These are phyloP conservation scores for Trichomalopsis sarcophagae DNA, from an alignment of 1,140 invertebrate species.

Conservation along the genomic window DNA sequence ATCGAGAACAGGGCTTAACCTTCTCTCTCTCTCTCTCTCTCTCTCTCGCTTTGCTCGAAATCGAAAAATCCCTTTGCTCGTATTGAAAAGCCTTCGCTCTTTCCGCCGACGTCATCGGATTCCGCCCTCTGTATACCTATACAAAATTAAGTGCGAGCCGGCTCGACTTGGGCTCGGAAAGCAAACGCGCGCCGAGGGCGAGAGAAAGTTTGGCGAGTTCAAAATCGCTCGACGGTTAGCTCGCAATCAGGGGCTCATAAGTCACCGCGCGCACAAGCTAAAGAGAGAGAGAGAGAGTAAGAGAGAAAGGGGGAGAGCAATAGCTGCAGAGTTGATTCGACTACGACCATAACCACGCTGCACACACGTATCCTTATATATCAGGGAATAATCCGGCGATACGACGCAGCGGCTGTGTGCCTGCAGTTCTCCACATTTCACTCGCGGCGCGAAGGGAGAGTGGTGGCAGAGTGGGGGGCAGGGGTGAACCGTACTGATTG, in stretches of 20 bases:
- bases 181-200: not conserved
- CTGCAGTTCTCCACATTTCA: conserved; percentile 18
- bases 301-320: not conserved
- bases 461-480: not conserved
- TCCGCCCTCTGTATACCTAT: not conserved
- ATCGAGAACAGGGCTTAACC: not conserved
- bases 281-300: not conserved
- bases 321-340: conserved; percentile 33
- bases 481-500: conserved; percentile 60
- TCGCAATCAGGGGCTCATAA: not conserved
- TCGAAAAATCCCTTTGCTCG: not conserved
- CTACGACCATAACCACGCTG: conserved; percentile 27
- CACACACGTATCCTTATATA: conserved; percentile 26
- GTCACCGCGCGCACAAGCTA: not conserved
- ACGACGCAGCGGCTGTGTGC: not conserved
- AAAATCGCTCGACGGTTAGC: not conserved
- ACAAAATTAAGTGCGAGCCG: not conserved
- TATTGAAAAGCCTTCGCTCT: not conserved
- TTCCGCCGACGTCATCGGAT: conserved; percentile 7
- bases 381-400: conserved; percentile 64
- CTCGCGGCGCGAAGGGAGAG: not conserved
- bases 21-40: too few relatives aligned
- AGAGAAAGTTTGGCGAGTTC: conserved; percentile 8
- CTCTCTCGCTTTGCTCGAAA: not conserved
- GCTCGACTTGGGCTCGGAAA: not conserved